A percentile compares a stretch with the other conserved stretches of the same genome.
Evolutionary conservation across 2,888 invertebrate genomes (phyloP).

Genomic region (Labia minor): DNA sequence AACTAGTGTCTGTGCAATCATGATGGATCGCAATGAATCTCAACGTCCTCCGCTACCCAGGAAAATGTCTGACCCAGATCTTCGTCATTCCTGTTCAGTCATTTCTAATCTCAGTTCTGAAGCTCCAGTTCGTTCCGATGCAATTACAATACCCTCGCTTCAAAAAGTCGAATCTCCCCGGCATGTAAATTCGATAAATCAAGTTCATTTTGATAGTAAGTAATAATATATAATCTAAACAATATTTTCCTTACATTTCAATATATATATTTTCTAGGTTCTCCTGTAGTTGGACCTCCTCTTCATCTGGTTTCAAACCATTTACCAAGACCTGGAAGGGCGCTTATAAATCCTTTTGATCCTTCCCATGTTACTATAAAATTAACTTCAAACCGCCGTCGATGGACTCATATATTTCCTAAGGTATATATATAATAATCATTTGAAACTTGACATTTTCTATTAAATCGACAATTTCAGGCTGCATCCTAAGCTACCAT

Average conservation of each 20-base stretch:
- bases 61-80: slow-evolving; percentile 82
- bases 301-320: slow-evolving; percentile 16
- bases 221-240: too few relatives aligned
- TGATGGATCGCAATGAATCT: slow-evolving; percentile 35
- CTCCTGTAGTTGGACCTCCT: slow-evolving; percentile 32
- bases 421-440: slow-evolving; percentile 62
- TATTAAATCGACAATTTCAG: background rate
- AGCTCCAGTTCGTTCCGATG: slow-evolving; percentile 33
- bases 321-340: slow-evolving; percentile 58
- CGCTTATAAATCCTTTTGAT: slow-evolving; percentile 94
- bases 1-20: slow-evolving; percentile 60
- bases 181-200: slow-evolving; percentile 59
- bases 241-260: too few relatives aligned
- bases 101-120: slow-evolving; percentile 24
- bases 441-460: slow-evolving; percentile 21
- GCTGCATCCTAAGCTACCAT: background rate
- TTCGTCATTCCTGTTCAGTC: slow-evolving; percentile 46
- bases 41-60: slow-evolving; percentile 45
- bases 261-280: slow-evolving; percentile 40
- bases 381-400: slow-evolving; percentile 81
- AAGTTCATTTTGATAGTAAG: slow-evolving; percentile 83
- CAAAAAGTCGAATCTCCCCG: slow-evolving; percentile 29
- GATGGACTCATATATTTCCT: slow-evolving; percentile 99
- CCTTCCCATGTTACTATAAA: slow-evolving; percentile 95
- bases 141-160: slow-evolving; percentile 35